phyloP scores from a whole-genome alignment of 92 coral and sea anemone genomes.

The Meandrina meandrites region DNA sequence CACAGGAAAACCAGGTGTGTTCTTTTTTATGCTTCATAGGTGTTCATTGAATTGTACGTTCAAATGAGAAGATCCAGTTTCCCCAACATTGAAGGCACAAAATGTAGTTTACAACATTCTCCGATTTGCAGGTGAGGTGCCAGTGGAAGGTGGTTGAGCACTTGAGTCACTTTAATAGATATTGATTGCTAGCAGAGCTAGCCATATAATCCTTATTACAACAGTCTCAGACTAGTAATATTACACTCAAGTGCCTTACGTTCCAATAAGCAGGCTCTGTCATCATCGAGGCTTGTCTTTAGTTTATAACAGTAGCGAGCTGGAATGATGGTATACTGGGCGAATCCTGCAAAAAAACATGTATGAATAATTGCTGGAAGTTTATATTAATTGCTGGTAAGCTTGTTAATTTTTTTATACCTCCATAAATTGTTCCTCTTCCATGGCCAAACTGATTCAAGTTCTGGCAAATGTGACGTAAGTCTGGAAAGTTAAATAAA shows the following conservation, averaged over 20 bases:
- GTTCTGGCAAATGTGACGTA: slow-evolving; percentile 78
- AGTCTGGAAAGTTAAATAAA: slow-evolving; percentile 35
- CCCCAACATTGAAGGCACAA: too few species aligned
- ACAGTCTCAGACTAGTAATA: not conserved
- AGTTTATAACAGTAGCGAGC: slow-evolving; percentile 71
- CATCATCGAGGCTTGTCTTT: slow-evolving; percentile 69
- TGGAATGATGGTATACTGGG: slow-evolving; percentile 80
- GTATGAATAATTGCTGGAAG: not conserved
- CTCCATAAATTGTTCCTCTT: slow-evolving; percentile 87
- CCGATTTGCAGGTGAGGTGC: too few species aligned
- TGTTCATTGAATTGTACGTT: too few species aligned
- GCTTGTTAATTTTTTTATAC: slow-evolving; percentile 33
- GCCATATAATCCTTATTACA: not conserved
- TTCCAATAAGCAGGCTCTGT: slow-evolving; percentile 76
- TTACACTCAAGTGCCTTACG: slow-evolving; percentile 47
- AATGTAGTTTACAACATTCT: too few species aligned
- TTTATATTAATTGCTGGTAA: not conserved
- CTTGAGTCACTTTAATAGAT: too few species aligned
- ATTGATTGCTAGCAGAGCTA: too few species aligned
- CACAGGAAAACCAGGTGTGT: too few species aligned
- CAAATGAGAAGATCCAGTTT: too few species aligned
- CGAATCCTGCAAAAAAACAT: slow-evolving; percentile 55
- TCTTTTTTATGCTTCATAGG: too few species aligned
- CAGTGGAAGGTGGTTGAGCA: too few species aligned
- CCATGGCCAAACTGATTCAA: slow-evolving; percentile 86